Evolutionary conservation across 2,888 invertebrate species (phyloP), one percentile per base, ranked within the genome.

Genomic region (Leuctra nigra): DNA sequence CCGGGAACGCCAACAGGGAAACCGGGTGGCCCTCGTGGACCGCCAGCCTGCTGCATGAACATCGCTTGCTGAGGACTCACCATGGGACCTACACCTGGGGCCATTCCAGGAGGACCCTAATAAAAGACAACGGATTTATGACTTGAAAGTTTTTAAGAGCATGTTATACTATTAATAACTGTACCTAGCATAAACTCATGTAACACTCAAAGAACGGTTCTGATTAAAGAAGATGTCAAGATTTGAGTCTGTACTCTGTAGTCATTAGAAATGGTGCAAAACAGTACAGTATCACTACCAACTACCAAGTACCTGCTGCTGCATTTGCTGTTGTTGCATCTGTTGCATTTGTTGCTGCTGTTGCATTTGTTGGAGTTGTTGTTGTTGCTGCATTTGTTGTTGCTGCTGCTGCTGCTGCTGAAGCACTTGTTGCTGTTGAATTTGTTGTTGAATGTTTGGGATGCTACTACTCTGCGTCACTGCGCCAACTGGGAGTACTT

Each of bases 11-110:
- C 53, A 11, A 46, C 44, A 9, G 61, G 44, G 11, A 59, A 57
- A 35, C 59, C 56, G 62, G 74, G 73, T 1, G 76, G 75, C 1
- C 79, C 76, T 13, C 79, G 73, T 1, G 78, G 77, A 48, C 70
- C 71, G 68, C 68, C 67, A 71, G 66, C 0, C 57, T 71, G 72
- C 16, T 80, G 78, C 73, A 83, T 70, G 67, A 81, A 82, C 80
- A 83, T 72, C 7, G 73, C 73, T 38, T 67, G 68, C 59, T 73
- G 75, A 41, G 74, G 62, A 20, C 63, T 59, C n/a, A 61, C 59
- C 62, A 63, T 61, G 2, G 57, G 53, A 11, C 59, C 61, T 13
- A 52, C 55, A 24, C 57, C 59, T 22, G 55, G 47, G 11, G 58
- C 39, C 39, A 59, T 59, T 20, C 58, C 58, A 33, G 58, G 46